These are phyloP conservation scores for human DNA, from an alignment of 2,113 vertebrate species.

Conservation along the genomic window DNA sequence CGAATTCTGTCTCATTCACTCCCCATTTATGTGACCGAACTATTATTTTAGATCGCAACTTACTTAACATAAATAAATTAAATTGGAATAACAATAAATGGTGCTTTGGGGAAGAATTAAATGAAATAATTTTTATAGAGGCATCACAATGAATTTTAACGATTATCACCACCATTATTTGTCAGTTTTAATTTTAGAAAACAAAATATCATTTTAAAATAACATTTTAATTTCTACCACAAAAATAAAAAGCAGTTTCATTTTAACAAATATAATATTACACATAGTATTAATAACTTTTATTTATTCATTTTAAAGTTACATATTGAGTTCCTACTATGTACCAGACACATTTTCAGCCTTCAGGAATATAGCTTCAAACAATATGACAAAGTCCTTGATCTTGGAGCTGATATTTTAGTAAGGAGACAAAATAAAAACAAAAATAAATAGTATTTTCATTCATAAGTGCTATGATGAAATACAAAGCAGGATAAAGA, in stretches of 20 bases:
- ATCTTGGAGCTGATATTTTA: background rate
- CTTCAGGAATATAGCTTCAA: background rate
- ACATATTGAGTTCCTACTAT: background rate
- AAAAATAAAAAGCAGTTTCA: background rate
- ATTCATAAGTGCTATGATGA: background rate
- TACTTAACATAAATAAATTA: background rate
- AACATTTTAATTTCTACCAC: background rate
- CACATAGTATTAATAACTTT: background rate
- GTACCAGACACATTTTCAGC: background rate
- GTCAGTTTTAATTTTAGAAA: conserved; percentile 32
- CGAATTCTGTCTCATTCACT: background rate
- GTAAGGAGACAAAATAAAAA: background rate
- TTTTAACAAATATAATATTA: background rate
- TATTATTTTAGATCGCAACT: background rate
- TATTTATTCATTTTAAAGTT: background rate
- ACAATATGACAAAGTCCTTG: background rate
- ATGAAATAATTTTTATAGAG: background rate
- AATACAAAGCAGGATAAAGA: background rate
- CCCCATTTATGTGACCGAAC: background rate
- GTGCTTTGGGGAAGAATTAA: conserved; percentile 26
- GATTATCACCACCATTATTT: background rate
- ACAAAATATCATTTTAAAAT: background rate
- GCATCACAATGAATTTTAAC: background rate
- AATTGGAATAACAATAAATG: background rate
- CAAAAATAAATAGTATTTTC: background rate